Base-by-base conservation (phyloP, 1,140 invertebrate species). In the Armadillidium nasatum region DNA sequence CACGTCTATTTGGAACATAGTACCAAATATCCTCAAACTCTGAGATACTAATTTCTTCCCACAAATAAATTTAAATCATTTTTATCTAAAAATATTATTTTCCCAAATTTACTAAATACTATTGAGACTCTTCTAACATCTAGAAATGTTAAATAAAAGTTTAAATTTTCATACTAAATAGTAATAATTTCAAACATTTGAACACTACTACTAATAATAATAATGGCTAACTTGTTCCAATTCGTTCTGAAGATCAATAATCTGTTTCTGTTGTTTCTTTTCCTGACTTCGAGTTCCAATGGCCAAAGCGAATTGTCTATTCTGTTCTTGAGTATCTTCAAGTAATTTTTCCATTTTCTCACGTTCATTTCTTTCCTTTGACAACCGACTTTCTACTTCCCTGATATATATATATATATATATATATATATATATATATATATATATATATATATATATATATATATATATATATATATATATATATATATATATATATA, bases 371-470 rank as follows among this genome's bases (percentile, higher is more conserved):
- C 50, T 60, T 19, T 60, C 50, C 50, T 60, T 60, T 19, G 50
- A 60, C 19, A 60, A 60, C 2, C 50, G 50, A 60, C 50, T 7
- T 19, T 60, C 50, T 19, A 60, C 50, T 60, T 60, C 50, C 50
- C 50, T 60, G 19, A 7, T 1, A 60, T 4, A 60, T 3, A 15
- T 3, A 60, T 15, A 60, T 60, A 15, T 19, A 60, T 60, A 60
- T 60, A 60, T 60, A 60, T 60, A 60, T 60, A 60, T 60, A 60
- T 60, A 60, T 60, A 60, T 60, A 60, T 60, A 50, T 60, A 60
- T 60, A 60, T 60, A 60, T 60, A 60, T 60, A 60, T 60, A 60
- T 19, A 60, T 13, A 50, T 60, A 60, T 60, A 60, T 60, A 60
- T 60, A 60, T 60, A 60, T 60, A 60, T 60, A 60, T 4, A 2